Evolutionary conservation across 1,140 invertebrate genomes (phyloP).

Genomic region (Drosophila varians): DNA sequence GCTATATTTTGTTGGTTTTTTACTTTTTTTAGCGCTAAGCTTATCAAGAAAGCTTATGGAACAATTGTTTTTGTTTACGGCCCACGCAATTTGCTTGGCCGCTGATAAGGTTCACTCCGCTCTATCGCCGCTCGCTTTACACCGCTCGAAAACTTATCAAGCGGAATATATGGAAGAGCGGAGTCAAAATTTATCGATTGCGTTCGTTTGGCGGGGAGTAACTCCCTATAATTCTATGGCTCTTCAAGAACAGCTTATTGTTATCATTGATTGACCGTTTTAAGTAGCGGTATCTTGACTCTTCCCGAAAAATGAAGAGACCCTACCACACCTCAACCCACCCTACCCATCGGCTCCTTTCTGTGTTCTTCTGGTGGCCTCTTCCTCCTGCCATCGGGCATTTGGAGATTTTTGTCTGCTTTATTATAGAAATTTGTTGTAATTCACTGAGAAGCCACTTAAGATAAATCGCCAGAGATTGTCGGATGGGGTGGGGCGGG

Average conservation of each 20-base stretch:
- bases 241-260: constrained; percentile 52
- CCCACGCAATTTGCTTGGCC: constrained; percentile 69
- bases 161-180: constrained; percentile 1
- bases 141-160: constrained; percentile 29
- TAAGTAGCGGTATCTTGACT: constrained; percentile 67
- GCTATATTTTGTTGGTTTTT: constrained; percentile 25
- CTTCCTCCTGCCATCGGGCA: constrained; percentile 41
- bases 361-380: constrained; percentile 6
- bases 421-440: constrained; percentile 82
- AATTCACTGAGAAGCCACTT: constrained; percentile 77
- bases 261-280: constrained; percentile 65
- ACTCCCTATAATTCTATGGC: constrained; percentile 8
- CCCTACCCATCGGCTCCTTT: constrained; percentile 10
- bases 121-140: neutral
- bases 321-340: too few species aligned
- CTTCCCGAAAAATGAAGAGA: neutral
- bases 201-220: neutral
- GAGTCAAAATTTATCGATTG: constrained; percentile 60
- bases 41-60: constrained; percentile 39
- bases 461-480: constrained; percentile 69
- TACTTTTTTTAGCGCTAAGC: constrained; percentile 22
- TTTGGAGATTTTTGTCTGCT: constrained; percentile 77
- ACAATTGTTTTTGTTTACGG: constrained; percentile 72
- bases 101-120: constrained; percentile 46
- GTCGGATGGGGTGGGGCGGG: constrained; percentile 10